Evolutionary conservation across 2,113 vertebrate genomes (phyloP).

Genomic region (Petromus typicus): DNA sequence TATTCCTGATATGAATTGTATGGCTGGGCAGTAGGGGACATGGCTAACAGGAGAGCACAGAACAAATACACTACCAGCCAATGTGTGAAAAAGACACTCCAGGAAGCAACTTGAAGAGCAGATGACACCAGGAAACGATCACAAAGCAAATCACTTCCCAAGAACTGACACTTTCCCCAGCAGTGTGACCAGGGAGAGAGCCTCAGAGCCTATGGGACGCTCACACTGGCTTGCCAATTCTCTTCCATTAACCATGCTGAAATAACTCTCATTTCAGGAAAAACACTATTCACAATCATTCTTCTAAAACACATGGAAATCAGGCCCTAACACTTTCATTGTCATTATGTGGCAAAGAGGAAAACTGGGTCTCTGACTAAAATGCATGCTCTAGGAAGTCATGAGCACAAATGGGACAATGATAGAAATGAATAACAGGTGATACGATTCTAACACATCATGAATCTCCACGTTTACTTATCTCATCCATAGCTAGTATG

Average conservation of each 20-base stretch:
- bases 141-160: background rate
- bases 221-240: constrained; percentile 1
- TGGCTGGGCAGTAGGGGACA: background rate
- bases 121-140: background rate
- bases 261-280: constrained; percentile 64
- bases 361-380: constrained; percentile 43
- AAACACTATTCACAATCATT: constrained; percentile 36
- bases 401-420: constrained; percentile 5
- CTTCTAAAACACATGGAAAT: constrained; percentile 49
- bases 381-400: background rate
- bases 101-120: background rate
- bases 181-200: background rate
- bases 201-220: background rate
- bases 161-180: background rate
- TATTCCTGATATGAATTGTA: background rate
- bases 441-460: background rate
- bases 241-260: constrained; percentile 56
- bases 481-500: background rate
- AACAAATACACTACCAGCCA: background rate
- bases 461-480: background rate
- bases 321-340: constrained; percentile 32
- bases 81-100: constrained; percentile 2
- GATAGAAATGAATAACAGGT: background rate
- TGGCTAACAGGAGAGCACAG: background rate
- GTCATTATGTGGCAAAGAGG: constrained; percentile 48